Evolutionary conservation across 2,797 vertebrate genomes (phyloP).

Genomic region (Cynopterus sphinx): DNA sequence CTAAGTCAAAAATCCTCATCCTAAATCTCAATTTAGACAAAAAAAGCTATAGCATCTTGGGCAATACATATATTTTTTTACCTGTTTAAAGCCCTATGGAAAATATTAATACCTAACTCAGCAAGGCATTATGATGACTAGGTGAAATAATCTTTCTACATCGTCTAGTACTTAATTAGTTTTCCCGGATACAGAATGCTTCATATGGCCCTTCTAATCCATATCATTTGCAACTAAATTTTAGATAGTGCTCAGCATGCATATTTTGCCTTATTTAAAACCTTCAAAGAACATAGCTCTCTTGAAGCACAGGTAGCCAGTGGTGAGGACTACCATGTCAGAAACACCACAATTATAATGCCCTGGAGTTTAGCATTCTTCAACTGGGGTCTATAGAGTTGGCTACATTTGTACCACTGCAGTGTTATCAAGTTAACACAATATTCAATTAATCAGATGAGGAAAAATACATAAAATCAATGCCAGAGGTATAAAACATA

Average conservation of each 20-base stretch:
- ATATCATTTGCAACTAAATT: neutral
- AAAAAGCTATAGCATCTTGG: neutral
- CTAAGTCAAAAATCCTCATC: neutral
- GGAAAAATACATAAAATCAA: neutral
- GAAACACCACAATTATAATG: neutral
- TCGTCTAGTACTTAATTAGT: neutral
- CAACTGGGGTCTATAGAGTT: neutral
- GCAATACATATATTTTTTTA: neutral
- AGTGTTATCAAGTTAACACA: neutral
- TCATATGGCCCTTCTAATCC: neutral
- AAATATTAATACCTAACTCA: neutral
- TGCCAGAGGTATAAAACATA: neutral
- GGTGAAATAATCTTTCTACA: neutral
- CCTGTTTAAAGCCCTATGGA: neutral
- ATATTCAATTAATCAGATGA: neutral
- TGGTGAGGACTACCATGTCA: accelerated
- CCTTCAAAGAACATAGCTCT: neutral
- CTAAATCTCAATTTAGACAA: neutral
- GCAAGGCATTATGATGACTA: neutral
- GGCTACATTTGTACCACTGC: neutral
- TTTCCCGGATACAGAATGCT: neutral
- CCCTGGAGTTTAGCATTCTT: neutral
- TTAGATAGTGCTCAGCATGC: neutral
- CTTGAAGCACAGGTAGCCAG: neutral
- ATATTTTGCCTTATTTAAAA: neutral